These are phyloP conservation scores for Cosmia pyralina DNA, from an alignment of 2,888 invertebrate species.

Conservation along the genomic window DNA sequence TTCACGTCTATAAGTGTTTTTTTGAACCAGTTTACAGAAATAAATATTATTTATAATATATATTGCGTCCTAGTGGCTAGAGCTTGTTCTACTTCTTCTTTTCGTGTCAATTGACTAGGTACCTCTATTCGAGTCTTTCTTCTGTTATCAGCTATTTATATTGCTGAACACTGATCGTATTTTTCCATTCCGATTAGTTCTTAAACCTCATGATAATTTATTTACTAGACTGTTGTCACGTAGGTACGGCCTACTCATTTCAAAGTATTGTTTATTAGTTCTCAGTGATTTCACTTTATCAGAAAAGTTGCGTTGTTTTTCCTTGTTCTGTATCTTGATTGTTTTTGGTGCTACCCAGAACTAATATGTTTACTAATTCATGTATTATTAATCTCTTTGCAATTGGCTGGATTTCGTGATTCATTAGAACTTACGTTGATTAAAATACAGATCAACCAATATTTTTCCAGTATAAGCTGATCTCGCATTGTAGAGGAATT, in stretches of 20 bases:
- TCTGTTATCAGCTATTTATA: neutral
- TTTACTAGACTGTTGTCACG: slow-evolving; percentile 14
- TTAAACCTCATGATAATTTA: slow-evolving; percentile 11
- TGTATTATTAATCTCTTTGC: slow-evolving; percentile 7
- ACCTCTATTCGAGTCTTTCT: neutral
- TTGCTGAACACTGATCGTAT: neutral
- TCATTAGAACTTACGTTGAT: slow-evolving; percentile 20
- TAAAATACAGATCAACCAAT: too few relatives aligned
- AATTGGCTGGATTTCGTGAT: slow-evolving; percentile 4
- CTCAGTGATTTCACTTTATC: slow-evolving; percentile 23
- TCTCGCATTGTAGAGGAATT: too few relatives aligned
- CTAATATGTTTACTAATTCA: neutral
- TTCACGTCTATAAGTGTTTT: too few relatives aligned
- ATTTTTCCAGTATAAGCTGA: too few relatives aligned
- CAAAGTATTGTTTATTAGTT: slow-evolving; percentile 18
- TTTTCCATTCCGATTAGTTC: slow-evolving; percentile 19
- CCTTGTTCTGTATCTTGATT: slow-evolving; percentile 30
- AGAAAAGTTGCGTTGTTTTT: slow-evolving; percentile 10
- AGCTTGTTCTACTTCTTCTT: neutral
- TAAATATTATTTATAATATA: too few relatives aligned
- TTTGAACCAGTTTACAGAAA: too few relatives aligned
- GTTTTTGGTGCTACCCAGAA: slow-evolving; percentile 26
- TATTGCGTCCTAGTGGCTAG: too few relatives aligned
- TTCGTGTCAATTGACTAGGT: neutral
- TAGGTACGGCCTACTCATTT: slow-evolving; percentile 4